These are phyloP conservation scores for Sanderia malayensis DNA, from an alignment of 30 jellyfish, hydroid and myxozoan genomes.

Conservation along the genomic window DNA sequence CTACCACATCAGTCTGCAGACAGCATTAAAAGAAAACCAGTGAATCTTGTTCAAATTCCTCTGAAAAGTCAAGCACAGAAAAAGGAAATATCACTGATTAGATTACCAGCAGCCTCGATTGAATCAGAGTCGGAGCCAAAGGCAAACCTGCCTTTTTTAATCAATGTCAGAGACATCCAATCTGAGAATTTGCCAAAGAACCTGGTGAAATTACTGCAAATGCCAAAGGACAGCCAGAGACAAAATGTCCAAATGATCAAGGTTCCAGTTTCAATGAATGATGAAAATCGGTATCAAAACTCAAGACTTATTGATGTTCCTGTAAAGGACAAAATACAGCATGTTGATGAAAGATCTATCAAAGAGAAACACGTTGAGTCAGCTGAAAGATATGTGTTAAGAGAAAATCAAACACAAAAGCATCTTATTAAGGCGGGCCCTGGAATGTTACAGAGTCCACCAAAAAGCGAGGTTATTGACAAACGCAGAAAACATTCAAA, in stretches of 20 bases:
- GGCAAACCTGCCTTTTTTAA: not conserved
- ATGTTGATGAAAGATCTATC: not conserved
- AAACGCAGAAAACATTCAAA: not conserved
- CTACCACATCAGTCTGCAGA: not conserved
- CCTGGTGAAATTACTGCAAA: not conserved
- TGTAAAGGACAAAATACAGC: not conserved
- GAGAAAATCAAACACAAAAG: not conserved
- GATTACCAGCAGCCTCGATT: not conserved
- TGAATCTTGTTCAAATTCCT: not conserved
- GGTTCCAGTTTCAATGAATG: slow-evolving; percentile 11
- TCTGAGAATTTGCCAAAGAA: not conserved
- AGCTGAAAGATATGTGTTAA: not conserved
- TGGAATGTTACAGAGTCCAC: not conserved
- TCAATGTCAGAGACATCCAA: not conserved
- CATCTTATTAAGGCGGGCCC: not conserved
- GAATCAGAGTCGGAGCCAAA: not conserved
- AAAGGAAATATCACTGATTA: not conserved
- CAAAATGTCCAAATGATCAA: not conserved
- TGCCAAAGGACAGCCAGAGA: not conserved
- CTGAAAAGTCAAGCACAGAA: not conserved
- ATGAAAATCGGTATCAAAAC: not conserved
- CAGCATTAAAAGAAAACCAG: not conserved
- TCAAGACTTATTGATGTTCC: not conserved
- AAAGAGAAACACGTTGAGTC: not conserved
- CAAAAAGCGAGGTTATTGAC: not conserved